These are phyloP conservation scores for Hypomecis atomaria DNA, from an alignment of 2,888 invertebrate species.

Conservation along the genomic window DNA sequence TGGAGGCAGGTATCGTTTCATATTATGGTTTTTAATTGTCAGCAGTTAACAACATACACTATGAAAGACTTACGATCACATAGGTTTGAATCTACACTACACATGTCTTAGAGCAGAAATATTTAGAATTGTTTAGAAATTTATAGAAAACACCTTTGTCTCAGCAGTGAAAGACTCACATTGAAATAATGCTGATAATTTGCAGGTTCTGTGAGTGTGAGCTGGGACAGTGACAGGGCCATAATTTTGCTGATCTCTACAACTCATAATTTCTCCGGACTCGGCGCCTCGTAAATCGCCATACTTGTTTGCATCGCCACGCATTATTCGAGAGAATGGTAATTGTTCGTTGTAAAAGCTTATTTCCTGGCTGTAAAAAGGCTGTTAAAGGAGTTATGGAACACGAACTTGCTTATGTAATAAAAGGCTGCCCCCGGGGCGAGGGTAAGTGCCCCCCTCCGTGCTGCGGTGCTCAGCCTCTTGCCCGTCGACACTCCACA, in stretches of 20 bases:
- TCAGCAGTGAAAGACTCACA: no score
- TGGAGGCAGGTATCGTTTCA: not conserved
- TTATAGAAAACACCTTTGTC: no score
- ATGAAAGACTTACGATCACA: not conserved
- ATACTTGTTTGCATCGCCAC: slow-evolving; percentile 25
- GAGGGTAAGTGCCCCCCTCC: slow-evolving; percentile 8
- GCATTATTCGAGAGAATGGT: slow-evolving; percentile 26
- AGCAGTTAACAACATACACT: not conserved
- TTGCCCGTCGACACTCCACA: slow-evolving; percentile 45
- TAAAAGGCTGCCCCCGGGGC: slow-evolving; percentile 14
- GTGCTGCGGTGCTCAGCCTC: slow-evolving; percentile 12
- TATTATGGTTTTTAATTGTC: not conserved
- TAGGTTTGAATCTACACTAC: no score
- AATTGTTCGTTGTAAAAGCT: slow-evolving; percentile 32
- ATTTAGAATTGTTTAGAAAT: no score
- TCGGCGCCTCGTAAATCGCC: slow-evolving; percentile 1
- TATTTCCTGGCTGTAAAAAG: slow-evolving; percentile 31
- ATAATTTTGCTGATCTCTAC: no score
- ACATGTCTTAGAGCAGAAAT: no score
- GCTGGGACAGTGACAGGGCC: no score
- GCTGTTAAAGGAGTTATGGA: slow-evolving; percentile 27
- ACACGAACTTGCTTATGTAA: slow-evolving; percentile 29
- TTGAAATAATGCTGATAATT: no score
- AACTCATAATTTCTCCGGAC: not conserved
- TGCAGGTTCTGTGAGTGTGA: no score